phyloP scores from a whole-genome alignment of 2,888 invertebrate genomes.

The Morpho helenor region DNA sequence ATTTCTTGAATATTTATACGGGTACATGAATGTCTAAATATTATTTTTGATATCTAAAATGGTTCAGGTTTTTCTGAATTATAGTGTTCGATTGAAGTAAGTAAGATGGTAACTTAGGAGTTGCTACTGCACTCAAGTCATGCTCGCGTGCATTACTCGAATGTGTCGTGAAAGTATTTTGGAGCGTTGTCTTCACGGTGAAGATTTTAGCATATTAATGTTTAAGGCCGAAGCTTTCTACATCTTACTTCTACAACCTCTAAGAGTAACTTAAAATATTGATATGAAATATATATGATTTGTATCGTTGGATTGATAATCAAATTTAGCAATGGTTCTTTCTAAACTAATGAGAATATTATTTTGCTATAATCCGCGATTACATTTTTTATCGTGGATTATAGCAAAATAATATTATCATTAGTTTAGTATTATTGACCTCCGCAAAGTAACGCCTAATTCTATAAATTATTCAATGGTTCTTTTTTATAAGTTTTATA shows the following conservation, averaged over 20 bases:
- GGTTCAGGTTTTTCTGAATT: no score
- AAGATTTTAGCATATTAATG: conserved; percentile 74
- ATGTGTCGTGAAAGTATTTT: conserved; percentile 73
- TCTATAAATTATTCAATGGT: no score
- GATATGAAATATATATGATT: neutral
- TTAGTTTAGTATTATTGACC: no score
- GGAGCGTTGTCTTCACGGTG: conserved; percentile 59
- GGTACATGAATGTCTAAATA: neutral
- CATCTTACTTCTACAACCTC: conserved; percentile 40
- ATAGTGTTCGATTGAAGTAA: conserved; percentile 3
- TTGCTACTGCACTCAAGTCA: conserved; percentile 52
- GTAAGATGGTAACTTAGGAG: conserved; percentile 36
- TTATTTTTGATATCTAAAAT: neutral
- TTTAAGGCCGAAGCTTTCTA: conserved; percentile 62
- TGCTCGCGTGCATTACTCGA: conserved; percentile 62
- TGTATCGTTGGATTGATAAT: neutral
- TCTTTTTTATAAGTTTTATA: no score
- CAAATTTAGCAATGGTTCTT: neutral
- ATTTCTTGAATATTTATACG: no score
- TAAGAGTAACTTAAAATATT: conserved; percentile 37
- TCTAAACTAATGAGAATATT: no score
- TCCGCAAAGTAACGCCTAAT: no score
- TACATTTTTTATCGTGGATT: no score
- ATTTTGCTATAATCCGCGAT: no score
- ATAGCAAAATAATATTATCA: no score